These are phyloP conservation scores for Hirtodrosophila cameraria DNA, from an alignment of 2,888 invertebrate species.

Conservation along the genomic window DNA sequence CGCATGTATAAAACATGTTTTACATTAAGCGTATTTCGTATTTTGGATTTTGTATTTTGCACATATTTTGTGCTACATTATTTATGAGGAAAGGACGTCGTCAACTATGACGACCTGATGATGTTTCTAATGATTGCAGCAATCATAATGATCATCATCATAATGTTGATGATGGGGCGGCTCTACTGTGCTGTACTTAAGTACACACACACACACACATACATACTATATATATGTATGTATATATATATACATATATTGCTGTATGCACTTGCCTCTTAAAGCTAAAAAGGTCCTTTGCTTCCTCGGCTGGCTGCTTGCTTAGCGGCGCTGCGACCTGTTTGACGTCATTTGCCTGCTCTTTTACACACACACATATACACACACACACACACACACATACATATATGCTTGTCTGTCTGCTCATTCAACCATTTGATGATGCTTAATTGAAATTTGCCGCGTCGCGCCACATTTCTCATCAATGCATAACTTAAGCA, in stretches of 20 bases:
- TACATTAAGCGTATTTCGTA: constrained; percentile 63
- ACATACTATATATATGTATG: constrained; percentile 4
- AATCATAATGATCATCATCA: constrained; percentile 50
- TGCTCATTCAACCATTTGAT: neutral
- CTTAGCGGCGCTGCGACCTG: constrained; percentile 31
- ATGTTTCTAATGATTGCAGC: constrained; percentile 59
- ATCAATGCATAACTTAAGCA: constrained; percentile 11
- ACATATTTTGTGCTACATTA: constrained; percentile 44
- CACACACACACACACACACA: neutral
- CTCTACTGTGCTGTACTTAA: constrained; percentile 37
- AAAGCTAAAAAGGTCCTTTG: constrained; percentile 31
- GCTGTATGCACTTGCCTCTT: constrained; percentile 14
- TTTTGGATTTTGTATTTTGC: constrained; percentile 53
- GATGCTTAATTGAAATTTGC: constrained; percentile 50
- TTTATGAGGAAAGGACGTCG: constrained; percentile 52
- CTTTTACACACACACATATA: constrained; percentile 15
- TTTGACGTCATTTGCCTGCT: constrained; percentile 51
- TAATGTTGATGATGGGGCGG: constrained; percentile 33
- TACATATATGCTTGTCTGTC: constrained; percentile 5
- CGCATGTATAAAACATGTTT: constrained; percentile 66
- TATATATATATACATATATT: constrained; percentile 7
- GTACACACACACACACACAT: constrained; percentile 19
- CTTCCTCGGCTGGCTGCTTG: constrained; percentile 15
- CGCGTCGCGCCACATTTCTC: constrained; percentile 41
- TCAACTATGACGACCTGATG: constrained; percentile 45